phyloP scores from a whole-genome alignment of 2,888 invertebrate genomes.

The Lymantria monacha region DNA sequence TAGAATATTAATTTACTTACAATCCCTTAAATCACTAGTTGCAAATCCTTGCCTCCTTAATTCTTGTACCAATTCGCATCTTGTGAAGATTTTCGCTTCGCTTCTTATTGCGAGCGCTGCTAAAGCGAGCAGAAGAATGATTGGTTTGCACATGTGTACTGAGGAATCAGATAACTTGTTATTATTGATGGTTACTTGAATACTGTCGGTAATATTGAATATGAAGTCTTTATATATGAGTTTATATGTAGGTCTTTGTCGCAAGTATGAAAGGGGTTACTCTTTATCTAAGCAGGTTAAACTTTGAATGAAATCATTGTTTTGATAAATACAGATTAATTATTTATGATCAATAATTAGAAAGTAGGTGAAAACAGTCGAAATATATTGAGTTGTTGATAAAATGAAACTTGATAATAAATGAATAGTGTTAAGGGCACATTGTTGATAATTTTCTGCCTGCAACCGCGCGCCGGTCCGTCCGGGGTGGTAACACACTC shows the following conservation, averaged over 20 bases:
- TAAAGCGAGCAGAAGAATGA: not conserved
- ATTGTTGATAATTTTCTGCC: too few relatives aligned
- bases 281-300: not conserved
- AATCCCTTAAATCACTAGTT: conserved; percentile 42
- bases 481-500: too few relatives aligned
- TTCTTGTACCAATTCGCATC: conserved; percentile 44
- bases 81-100: conserved; percentile 31
- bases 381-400: too few relatives aligned
- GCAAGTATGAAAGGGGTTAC: not conserved
- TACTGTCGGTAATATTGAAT: not conserved
- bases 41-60: conserved; percentile 48
- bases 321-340: not conserved
- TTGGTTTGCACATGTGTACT: not conserved
- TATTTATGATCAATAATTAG: not conserved
- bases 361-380: too few relatives aligned
- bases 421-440: too few relatives aligned
- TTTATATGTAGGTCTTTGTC: not conserved
- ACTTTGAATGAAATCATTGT: not conserved
- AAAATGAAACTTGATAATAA: too few relatives aligned
- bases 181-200: not conserved
- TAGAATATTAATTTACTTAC: conserved; percentile 29
- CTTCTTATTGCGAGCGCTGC: conserved; percentile 3
- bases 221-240: not conserved
- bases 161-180: not conserved
- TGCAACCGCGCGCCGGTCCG: too few relatives aligned